Conservation (phyloP, 2,797 vertebrate species). For the Australoheros facetus region DNA sequence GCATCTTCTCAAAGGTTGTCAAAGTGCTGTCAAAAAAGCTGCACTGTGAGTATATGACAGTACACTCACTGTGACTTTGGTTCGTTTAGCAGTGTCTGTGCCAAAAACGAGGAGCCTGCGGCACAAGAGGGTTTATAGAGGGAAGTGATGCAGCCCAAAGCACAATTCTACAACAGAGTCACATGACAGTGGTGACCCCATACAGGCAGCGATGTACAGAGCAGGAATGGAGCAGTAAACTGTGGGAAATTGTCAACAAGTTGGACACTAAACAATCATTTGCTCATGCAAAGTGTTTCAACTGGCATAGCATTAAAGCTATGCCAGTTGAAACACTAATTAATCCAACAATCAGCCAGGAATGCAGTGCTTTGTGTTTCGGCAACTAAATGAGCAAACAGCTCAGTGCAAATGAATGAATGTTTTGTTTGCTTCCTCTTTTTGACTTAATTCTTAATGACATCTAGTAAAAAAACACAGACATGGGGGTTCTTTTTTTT, state of each 20-base stretch:
- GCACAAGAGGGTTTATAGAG: background rate
- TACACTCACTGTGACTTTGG: conserved; percentile 6
- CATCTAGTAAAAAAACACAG: conserved; percentile 21
- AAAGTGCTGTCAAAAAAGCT: conserved; percentile 51
- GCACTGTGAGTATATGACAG: conserved; percentile 13
- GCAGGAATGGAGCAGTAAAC: background rate
- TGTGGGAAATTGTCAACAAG: background rate
- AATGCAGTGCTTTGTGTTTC: conserved; percentile 1
- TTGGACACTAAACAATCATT: background rate
- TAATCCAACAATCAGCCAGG: conserved; percentile 26
- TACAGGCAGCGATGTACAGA: background rate
- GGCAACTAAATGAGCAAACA: conserved; percentile 18
- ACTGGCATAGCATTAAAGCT: background rate
- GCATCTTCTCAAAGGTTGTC: conserved; percentile 54
- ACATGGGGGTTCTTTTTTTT: conserved; percentile 5
- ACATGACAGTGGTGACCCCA: background rate
- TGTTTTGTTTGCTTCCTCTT: conserved; percentile 7
- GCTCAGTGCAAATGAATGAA: conserved; percentile 34
- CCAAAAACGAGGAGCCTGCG: conserved; percentile 20
- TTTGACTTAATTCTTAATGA: conserved; percentile 31
- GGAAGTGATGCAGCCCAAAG: background rate
- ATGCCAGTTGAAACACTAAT: conserved; percentile 3
- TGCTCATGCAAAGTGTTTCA: background rate
- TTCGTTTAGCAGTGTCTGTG: conserved; percentile 23
- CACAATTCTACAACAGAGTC: background rate